Evolutionary conservation across 2,888 invertebrate genomes (phyloP).

Genomic region (Megastigmus dorsalis): DNA sequence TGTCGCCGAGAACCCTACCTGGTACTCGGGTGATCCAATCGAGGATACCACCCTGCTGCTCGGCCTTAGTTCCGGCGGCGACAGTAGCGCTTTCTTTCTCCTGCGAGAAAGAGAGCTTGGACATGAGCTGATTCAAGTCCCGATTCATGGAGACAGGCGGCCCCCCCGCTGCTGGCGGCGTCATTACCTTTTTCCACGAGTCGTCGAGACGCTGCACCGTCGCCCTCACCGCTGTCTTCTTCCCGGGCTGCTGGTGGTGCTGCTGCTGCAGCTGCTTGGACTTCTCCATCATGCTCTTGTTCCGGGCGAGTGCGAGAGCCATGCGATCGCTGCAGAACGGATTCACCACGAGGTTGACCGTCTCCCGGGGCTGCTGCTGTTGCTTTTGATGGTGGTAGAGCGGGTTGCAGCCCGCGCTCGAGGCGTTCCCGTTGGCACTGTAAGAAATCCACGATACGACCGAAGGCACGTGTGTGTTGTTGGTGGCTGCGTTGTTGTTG

Average conservation of each 20-base stretch:
- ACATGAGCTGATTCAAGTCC: slow-evolving; percentile 27
- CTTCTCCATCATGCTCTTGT: too few relatives aligned
- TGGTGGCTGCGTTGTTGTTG: too few relatives aligned
- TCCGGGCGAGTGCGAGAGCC: not conserved
- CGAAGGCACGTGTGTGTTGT: slow-evolving; percentile 30
- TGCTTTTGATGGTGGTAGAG: not conserved
- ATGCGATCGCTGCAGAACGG: slow-evolving; percentile 32
- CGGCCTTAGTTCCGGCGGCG: not conserved
- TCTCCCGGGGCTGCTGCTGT: not conserved
- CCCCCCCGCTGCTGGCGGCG: not conserved
- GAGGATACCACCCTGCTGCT: slow-evolving; percentile 24
- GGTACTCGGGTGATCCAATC: slow-evolving; percentile 46
- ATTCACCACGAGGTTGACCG: slow-evolving; percentile 47
- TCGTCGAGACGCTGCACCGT: not conserved
- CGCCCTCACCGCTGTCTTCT: not conserved
- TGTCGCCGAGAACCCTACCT: slow-evolving; percentile 46
- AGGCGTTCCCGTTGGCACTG: slow-evolving; percentile 27
- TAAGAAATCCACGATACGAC: slow-evolving; percentile 41
- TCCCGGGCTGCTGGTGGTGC: not conserved
- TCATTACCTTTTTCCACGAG: slow-evolving; percentile 31
- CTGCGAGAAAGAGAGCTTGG: slow-evolving; percentile 44
- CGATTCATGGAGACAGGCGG: not conserved
- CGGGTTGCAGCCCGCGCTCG: not conserved
- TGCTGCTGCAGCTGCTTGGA: not conserved
- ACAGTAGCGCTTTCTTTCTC: slow-evolving; percentile 7